Percentiles rank a stretch among this genome's conserved stretches.
Conservation (phyloP, 2,797 vertebrate genomes). For the Corythornis leucogaster region DNA sequence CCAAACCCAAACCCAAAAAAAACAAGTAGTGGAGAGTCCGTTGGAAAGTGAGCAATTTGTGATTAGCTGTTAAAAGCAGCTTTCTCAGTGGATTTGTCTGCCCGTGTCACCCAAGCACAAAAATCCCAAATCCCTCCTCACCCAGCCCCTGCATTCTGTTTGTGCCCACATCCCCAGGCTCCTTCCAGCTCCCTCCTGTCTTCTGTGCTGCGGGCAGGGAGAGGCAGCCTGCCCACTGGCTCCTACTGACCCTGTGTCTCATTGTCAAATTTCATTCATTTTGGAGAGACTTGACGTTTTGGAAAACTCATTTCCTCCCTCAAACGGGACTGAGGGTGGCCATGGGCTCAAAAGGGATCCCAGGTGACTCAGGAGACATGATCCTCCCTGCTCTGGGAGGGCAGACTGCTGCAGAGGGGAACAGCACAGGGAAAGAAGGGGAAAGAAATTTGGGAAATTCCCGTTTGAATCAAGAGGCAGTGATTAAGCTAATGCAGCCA, state of each 20-base stretch:
- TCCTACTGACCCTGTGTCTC: neutral
- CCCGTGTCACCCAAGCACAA: neutral
- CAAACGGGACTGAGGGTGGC: neutral
- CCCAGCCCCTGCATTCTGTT: accelerated
- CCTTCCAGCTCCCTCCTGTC: neutral
- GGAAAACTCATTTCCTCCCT: neutral
- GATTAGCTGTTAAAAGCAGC: neutral
- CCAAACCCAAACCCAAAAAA: neutral
- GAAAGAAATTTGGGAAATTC: neutral
- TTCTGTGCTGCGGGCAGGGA: accelerated
- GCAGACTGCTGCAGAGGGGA: accelerated
- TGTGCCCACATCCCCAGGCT: neutral
- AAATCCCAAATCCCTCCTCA: neutral
- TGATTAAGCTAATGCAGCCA: neutral
- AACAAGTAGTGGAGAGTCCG: neutral
- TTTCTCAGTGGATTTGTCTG: neutral
- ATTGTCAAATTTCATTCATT: slow-evolving; percentile 25
- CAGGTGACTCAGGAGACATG: accelerated
- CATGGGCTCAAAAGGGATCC: neutral
- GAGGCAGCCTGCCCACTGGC: neutral
- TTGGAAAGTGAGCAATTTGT: neutral
- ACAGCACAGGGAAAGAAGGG: neutral
- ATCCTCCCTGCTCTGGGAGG: neutral
- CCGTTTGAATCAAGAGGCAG: neutral
- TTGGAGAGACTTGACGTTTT: neutral